Conservation (phyloP, 2,113 vertebrate species). For the Caranx melampygus region DNA sequence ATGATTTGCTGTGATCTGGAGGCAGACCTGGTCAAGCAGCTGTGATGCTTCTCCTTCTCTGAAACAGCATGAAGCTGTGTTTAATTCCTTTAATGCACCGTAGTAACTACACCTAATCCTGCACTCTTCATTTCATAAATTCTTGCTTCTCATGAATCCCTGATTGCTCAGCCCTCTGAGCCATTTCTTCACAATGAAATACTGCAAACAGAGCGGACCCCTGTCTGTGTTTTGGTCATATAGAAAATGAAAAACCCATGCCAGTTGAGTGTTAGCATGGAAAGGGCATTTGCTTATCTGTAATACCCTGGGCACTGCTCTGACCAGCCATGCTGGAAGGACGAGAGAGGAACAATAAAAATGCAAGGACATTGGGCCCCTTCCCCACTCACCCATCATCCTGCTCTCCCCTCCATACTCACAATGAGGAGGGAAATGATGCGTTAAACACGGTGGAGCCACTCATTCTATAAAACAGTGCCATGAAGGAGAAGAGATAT, state of each 20-base stretch:
- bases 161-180: conserved; percentile 56
- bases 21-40: conserved; percentile 41
- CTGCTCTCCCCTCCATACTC: conserved; percentile 44
- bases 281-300: conserved; percentile 66
- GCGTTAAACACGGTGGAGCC: conserved; percentile 77
- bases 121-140: conserved; percentile 48
- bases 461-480: conserved; percentile 72
- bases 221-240: conserved; percentile 5
- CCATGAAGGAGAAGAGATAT: conserved; percentile 68
- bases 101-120: conserved; percentile 58
- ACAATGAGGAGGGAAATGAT: conserved; percentile 77
- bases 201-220: conserved; percentile 27
- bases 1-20: conserved; percentile 50
- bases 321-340: conserved; percentile 74
- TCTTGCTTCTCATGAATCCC: conserved; percentile 56
- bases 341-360: conserved; percentile 74
- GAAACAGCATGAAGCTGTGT: conserved; percentile 35
- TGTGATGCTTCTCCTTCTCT: conserved; percentile 32
- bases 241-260: conserved; percentile 1
- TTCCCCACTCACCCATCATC: conserved; percentile 44
- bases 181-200: conserved; percentile 37
- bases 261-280: conserved; percentile 27
- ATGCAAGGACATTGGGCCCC: conserved; percentile 66
- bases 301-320: conserved; percentile 63
- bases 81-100: conserved; percentile 59